Evolutionary conservation across 2,797 vertebrate species (phyloP).

Genomic region (Lycodopsis pacificus): DNA sequence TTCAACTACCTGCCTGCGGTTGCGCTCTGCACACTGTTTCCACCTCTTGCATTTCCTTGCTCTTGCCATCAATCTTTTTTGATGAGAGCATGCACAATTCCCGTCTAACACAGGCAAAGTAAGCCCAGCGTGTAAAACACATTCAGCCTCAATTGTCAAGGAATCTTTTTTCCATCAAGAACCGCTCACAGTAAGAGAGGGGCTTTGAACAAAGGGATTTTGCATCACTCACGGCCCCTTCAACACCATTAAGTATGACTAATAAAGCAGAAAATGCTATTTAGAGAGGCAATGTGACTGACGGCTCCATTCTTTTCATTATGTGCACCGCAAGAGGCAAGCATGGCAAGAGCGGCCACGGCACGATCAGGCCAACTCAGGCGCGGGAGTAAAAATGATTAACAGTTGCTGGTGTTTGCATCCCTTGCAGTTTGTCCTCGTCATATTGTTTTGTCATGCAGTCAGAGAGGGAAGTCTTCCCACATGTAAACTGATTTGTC

Average conservation of each 20-base stretch:
- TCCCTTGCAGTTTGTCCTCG: constrained; percentile 65
- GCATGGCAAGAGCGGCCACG: constrained; percentile 57
- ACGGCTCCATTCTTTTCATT: constrained; percentile 83
- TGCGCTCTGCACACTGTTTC: constrained; percentile 56
- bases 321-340: constrained; percentile 70
- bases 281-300: constrained; percentile 84
- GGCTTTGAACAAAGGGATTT: constrained; percentile 78
- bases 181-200: constrained; percentile 71
- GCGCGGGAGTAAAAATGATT: constrained; percentile 71
- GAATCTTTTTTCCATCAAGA: constrained; percentile 79
- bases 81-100: constrained; percentile 71
- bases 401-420: constrained; percentile 76
- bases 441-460: constrained; percentile 55
- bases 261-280: constrained; percentile 88
- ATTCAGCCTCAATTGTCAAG: constrained; percentile 76
- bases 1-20: constrained; percentile 65
- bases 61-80: constrained; percentile 76
- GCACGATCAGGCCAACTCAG: constrained; percentile 55
- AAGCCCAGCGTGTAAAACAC: constrained; percentile 80
- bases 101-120: constrained; percentile 76
- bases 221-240: constrained; percentile 80
- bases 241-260: constrained; percentile 85
- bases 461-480: constrained; percentile 59
- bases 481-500: constrained; percentile 72
- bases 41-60: constrained; percentile 64